Conservation (phyloP, 2,113 vertebrate species). For the Aegithalos caudatus region DNA sequence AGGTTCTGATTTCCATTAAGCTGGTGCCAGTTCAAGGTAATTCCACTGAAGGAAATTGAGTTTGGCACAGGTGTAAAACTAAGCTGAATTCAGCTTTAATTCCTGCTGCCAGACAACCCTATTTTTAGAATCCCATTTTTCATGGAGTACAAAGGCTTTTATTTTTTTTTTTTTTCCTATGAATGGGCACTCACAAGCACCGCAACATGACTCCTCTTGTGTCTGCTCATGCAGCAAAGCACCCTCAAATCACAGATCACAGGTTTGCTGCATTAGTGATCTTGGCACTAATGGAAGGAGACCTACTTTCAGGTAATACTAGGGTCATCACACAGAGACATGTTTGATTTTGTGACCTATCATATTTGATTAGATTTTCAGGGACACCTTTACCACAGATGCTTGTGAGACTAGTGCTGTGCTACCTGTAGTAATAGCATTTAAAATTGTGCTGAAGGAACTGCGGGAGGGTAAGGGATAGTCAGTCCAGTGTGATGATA, state of each 20-base stretch:
- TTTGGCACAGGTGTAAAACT: conserved; percentile 11
- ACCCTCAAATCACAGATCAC: not conserved
- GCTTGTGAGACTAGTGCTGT: not conserved
- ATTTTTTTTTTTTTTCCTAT: not conserved
- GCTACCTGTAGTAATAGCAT: not conserved
- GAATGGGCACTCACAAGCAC: not conserved
- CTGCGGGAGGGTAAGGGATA: conserved; percentile 20
- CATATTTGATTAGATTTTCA: not conserved
- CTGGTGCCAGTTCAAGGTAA: not conserved
- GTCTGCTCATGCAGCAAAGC: not conserved
- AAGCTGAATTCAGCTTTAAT: conserved; percentile 28
- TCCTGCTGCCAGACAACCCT: not conserved
- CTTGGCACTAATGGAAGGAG: not conserved
- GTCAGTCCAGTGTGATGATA: not conserved
- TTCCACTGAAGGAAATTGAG: not conserved
- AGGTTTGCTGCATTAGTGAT: not conserved
- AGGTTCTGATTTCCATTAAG: not conserved
- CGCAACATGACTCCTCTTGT: not conserved
- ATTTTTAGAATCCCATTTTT: conserved; percentile 9
- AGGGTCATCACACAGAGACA: not conserved
- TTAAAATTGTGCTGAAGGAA: conserved; percentile 6
- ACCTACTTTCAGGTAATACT: not conserved
- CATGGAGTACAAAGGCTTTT: not conserved
- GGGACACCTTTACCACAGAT: not conserved
- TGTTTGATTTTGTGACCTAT: not conserved